These are phyloP conservation scores for chimpanzee (Pan troglodytes) DNA, from an alignment of 2,113 vertebrate species.

Conservation along the genomic window DNA sequence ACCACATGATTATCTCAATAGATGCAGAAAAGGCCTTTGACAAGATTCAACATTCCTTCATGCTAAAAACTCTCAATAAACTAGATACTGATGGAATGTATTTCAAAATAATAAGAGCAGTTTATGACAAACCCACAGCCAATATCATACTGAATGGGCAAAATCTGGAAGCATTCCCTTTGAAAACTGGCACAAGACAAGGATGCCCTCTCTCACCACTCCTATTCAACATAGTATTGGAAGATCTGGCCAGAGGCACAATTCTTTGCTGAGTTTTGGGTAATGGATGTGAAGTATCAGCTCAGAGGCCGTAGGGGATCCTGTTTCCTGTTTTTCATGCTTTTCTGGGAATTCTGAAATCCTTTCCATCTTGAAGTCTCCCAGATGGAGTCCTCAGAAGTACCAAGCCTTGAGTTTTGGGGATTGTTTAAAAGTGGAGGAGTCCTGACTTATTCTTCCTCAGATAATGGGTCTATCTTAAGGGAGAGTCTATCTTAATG, in stretches of 20 bases:
- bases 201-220: too few relatives aligned
- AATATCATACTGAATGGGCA: too few relatives aligned
- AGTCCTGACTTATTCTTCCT: slow-evolving; percentile 1
- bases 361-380: slow-evolving; percentile 49
- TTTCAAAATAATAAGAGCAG: too few relatives aligned
- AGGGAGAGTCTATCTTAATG: background rate
- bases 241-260: background rate
- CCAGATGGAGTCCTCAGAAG: slow-evolving; percentile 47
- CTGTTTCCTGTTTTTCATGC: slow-evolving; percentile 52
- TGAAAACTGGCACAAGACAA: too few relatives aligned
- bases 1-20: too few relatives aligned
- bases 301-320: background rate
- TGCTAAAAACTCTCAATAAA: too few relatives aligned
- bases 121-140: too few relatives aligned
- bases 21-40: too few relatives aligned
- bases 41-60: too few relatives aligned
- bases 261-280: background rate
- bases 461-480: slow-evolving; percentile 34
- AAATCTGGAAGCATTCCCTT: too few relatives aligned
- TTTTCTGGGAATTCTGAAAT: slow-evolving; percentile 49
- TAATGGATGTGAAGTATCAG: background rate
- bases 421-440: background rate
- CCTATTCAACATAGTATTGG: too few relatives aligned
- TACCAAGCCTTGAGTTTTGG: background rate
- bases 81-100: too few relatives aligned